Evolutionary conservation across 2,888 invertebrate species (phyloP).

Genomic region (Ennomos erosarius): DNA sequence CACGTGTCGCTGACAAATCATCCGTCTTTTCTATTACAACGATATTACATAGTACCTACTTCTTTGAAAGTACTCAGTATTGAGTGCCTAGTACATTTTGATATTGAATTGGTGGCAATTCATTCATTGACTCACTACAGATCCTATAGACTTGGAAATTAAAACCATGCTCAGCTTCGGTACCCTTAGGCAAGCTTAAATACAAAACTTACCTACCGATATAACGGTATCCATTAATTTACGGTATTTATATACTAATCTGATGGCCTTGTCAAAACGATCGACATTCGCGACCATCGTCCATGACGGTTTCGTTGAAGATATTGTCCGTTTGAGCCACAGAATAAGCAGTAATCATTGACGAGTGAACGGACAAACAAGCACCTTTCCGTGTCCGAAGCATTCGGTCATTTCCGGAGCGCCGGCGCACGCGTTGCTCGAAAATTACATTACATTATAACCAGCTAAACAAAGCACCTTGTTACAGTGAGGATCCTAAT

Average conservation of each 20-base stretch:
- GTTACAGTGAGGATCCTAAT: not conserved
- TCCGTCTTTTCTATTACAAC: not conserved
- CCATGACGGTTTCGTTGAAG: conserved; percentile 30
- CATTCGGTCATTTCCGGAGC: conserved; percentile 16
- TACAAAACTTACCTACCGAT: no score
- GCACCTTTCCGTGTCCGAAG: conserved; percentile 26
- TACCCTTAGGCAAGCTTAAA: no score
- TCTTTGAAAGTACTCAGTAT: no score
- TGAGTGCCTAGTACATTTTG: no score
- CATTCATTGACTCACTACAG: no score
- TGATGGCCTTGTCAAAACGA: conserved; percentile 26
- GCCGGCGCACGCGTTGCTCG: conserved; percentile 10
- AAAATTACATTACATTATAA: conserved; percentile 3
- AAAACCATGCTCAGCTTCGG: no score
- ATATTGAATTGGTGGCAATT: no score
- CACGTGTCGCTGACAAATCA: not conserved
- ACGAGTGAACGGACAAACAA: conserved; percentile 11
- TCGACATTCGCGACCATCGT: conserved; percentile 18
- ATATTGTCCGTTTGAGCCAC: conserved; percentile 3
- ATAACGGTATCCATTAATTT: no score
- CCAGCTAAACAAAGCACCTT: not conserved
- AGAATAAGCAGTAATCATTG: conserved; percentile 10
- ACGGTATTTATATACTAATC: not conserved
- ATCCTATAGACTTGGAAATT: no score
- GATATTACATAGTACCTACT: no score